A percentile compares a stretch with the other conserved stretches of the same genome.
Evolutionary conservation across 1,140 invertebrate genomes (phyloP).

Genomic region (Lepidurus arcticus): DNA sequence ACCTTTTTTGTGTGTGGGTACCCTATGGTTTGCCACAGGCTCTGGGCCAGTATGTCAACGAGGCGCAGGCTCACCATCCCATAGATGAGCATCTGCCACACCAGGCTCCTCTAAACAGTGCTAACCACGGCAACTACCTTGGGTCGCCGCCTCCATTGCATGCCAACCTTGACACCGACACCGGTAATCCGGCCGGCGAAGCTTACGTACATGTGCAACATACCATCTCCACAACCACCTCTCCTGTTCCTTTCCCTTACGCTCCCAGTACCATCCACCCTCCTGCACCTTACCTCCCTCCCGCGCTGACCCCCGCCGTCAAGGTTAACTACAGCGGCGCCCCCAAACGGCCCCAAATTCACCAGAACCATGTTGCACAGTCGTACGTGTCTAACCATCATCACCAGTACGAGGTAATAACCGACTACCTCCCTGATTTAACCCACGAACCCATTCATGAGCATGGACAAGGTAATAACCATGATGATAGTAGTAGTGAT

Average conservation of each 20-base stretch:
- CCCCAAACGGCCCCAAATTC: constrained; percentile 34
- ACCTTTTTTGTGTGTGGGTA: not conserved
- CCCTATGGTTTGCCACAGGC: constrained; percentile 10
- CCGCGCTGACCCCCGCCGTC: constrained; percentile 32
- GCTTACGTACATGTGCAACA: constrained; percentile 34
- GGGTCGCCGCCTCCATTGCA: not conserved
- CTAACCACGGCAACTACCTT: not conserved
- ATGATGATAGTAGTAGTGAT: not conserved
- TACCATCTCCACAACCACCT: constrained; percentile 35
- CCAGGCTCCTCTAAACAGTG: not conserved
- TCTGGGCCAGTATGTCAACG: constrained; percentile 13
- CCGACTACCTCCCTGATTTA: not conserved
- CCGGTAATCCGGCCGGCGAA: constrained; percentile 1
- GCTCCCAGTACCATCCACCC: constrained; percentile 37
- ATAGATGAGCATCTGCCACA: not conserved
- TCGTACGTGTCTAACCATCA: constrained; percentile 10
- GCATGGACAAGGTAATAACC: not conserved
- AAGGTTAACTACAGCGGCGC: constrained; percentile 35
- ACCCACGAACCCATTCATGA: constrained; percentile 7
- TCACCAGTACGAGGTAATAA: constrained; percentile 15
- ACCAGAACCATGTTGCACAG: constrained; percentile 30
- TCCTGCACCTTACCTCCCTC: constrained; percentile 33
- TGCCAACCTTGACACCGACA: constrained; percentile 7
- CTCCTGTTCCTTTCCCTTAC: constrained; percentile 35
- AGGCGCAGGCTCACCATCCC: not conserved